Conservation (phyloP, 2,113 vertebrate species). For the Tragelaphus scriptus region DNA sequence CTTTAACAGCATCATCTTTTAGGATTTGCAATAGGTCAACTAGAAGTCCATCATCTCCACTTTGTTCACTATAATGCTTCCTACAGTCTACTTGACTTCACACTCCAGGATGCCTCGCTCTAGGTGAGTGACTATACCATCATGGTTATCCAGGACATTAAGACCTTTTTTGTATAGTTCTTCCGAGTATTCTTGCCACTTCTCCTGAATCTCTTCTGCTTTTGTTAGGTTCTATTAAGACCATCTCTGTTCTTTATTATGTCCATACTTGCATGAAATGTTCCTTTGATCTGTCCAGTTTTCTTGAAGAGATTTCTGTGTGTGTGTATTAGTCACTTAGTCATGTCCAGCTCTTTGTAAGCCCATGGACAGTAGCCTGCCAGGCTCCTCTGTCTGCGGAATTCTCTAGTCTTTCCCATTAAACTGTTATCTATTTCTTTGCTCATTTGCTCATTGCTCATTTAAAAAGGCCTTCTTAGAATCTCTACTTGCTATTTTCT, state of each 20-base stretch:
- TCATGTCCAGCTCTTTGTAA: not conserved
- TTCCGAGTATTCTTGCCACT: not conserved
- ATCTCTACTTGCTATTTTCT: not conserved
- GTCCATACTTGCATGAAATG: not conserved
- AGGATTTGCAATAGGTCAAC: not conserved
- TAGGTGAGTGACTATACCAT: not conserved
- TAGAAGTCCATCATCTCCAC: not conserved
- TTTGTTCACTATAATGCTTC: not conserved
- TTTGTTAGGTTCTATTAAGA: not conserved
- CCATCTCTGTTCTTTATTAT: not conserved
- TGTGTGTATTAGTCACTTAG: not conserved
- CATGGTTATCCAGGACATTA: not conserved
- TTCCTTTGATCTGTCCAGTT: not conserved
- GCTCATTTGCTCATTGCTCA: not conserved
- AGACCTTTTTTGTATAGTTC: not conserved
- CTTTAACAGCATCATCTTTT: not conserved
- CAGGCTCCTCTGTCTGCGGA: not conserved
- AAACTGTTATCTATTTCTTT: not conserved
- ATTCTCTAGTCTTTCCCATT: not conserved
- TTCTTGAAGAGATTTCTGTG: not conserved
- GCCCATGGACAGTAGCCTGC: not conserved
- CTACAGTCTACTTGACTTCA: not conserved
- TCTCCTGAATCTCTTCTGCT: not conserved
- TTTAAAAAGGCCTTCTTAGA: not conserved
- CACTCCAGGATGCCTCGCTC: not conserved